phyloP scores from a whole-genome alignment of 2,797 vertebrate species.

The Thalassophryne amazonica region DNA sequence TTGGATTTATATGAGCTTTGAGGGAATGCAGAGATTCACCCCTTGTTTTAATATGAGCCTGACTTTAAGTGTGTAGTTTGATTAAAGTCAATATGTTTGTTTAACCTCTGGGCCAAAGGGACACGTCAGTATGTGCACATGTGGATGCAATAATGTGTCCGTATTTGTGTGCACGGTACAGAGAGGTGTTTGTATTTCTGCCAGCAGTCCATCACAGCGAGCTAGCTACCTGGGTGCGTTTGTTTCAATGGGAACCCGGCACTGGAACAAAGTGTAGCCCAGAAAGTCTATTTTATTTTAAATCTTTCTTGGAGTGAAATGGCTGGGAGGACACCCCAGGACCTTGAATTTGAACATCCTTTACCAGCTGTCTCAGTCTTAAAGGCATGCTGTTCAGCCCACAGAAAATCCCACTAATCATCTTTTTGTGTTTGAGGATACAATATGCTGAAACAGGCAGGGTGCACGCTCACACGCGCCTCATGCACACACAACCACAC shows the following conservation, averaged over 20 bases:
- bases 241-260: slow-evolving; percentile 24
- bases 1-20: slow-evolving; percentile 79
- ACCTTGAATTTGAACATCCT: slow-evolving; percentile 75
- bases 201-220: slow-evolving; percentile 39
- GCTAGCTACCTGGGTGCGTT: slow-evolving; percentile 31
- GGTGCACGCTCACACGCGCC: slow-evolving; percentile 51
- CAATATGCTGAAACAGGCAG: slow-evolving; percentile 80
- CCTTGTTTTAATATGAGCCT: slow-evolving; percentile 69
- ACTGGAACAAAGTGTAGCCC: slow-evolving; percentile 27
- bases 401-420: slow-evolving; percentile 81
- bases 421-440: slow-evolving; percentile 82
- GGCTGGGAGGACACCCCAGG: slow-evolving; percentile 71
- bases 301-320: slow-evolving; percentile 67
- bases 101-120: slow-evolving; percentile 66
- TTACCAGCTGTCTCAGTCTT: slow-evolving; percentile 80
- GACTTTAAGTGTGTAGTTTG: slow-evolving; percentile 67
- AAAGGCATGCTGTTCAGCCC: slow-evolving; percentile 78
- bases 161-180: not conserved
- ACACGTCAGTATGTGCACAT: slow-evolving; percentile 24
- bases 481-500: slow-evolving; percentile 13
- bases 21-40: slow-evolving; percentile 64
- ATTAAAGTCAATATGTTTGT: slow-evolving; percentile 72
- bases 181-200: slow-evolving; percentile 21
- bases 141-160: not conserved
- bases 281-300: slow-evolving; percentile 51